Conservation (phyloP, 2,113 vertebrate genomes). For the Vidua chalybeata region DNA sequence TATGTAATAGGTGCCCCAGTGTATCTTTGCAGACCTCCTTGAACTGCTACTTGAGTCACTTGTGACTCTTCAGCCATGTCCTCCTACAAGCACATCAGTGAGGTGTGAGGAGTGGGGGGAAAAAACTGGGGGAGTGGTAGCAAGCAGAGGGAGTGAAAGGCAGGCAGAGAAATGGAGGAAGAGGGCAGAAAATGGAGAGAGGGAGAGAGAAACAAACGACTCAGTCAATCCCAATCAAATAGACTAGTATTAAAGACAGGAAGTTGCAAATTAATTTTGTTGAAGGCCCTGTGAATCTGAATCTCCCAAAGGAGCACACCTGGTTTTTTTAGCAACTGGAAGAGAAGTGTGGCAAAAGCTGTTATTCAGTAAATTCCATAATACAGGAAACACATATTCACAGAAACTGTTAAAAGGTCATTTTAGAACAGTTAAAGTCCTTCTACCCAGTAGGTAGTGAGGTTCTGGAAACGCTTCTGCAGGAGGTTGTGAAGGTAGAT, state of each 20-base stretch:
- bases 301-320: background rate
- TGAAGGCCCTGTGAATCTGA: background rate
- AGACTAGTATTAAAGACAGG: background rate
- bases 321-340: background rate
- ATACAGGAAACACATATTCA: background rate
- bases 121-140: background rate
- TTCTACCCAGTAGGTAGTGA: background rate
- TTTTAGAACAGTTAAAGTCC: background rate
- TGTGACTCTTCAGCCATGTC: background rate
- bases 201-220: background rate
- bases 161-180: background rate
- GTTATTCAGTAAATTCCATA: background rate
- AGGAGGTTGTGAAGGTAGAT: background rate
- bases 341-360: background rate
- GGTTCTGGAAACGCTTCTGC: background rate
- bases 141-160: background rate
- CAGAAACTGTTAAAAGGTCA: background rate
- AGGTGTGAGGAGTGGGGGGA: background rate
- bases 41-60: background rate
- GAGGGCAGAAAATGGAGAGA: background rate
- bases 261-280: background rate
- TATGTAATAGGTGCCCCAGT: background rate
- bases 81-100: background rate
- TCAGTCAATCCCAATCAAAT: background rate
- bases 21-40: background rate